These are phyloP conservation scores for Dinocampus coccinellae DNA, from an alignment of 2,888 invertebrate genomes.

Conservation along the genomic window DNA sequence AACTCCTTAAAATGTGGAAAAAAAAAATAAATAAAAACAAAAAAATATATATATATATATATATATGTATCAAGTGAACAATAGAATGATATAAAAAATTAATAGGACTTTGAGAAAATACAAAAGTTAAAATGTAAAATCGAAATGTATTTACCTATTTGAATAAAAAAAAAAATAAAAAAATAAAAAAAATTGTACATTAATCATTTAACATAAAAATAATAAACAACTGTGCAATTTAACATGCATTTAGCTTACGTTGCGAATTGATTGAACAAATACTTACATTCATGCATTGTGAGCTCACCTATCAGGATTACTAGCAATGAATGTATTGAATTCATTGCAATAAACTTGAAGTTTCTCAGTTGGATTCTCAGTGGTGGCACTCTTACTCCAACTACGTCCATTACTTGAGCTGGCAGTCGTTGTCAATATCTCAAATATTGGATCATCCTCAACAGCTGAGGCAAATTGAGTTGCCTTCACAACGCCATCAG, in stretches of 20 bases:
- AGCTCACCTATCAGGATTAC: constrained; percentile 59
- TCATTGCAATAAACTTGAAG: constrained; percentile 62
- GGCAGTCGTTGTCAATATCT: constrained; percentile 81
- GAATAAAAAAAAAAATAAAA: too few relatives aligned
- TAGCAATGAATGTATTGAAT: constrained; percentile 58
- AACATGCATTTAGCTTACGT: not conserved
- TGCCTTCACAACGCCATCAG: constrained; percentile 81
- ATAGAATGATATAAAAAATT: too few relatives aligned
- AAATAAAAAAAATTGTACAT: too few relatives aligned
- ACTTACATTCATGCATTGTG: not conserved
- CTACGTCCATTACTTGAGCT: constrained; percentile 59
- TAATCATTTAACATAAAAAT: too few relatives aligned
- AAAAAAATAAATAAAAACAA: not conserved
- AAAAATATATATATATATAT: too few relatives aligned
- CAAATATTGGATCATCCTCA: constrained; percentile 80
- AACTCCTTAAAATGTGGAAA: not conserved
- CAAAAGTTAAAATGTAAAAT: too few relatives aligned
- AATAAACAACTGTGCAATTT: too few relatives aligned
- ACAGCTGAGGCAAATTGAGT: constrained; percentile 64
- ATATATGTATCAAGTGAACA: too few relatives aligned
- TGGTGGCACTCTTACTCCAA: constrained; percentile 63
- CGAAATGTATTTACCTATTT: too few relatives aligned
- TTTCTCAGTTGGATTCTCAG: constrained; percentile 54
- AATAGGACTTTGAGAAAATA: too few relatives aligned
- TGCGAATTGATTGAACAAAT: not conserved